phyloP scores from a whole-genome alignment of 2,113 vertebrate species.

The Athene noctua region DNA sequence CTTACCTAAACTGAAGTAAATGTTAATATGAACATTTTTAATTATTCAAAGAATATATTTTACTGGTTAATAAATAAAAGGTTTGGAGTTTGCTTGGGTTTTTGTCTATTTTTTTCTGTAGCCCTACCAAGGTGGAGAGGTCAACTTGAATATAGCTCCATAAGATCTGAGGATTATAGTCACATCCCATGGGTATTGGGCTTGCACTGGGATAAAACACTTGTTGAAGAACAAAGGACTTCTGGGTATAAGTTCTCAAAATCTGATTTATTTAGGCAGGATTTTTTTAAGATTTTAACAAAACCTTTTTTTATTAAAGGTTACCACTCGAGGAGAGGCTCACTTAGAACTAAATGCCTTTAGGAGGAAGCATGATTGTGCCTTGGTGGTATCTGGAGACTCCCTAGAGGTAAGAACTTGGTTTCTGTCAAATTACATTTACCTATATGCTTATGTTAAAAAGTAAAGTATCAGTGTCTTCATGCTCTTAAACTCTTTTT shows the following conservation, averaged over 20 bases:
- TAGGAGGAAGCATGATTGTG: conserved; percentile 95
- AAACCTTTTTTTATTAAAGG: conserved; percentile 72
- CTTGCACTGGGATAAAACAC: not conserved
- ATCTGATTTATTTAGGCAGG: not conserved
- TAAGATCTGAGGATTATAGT: not conserved
- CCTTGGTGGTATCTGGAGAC: conserved; percentile 95
- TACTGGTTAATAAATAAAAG: not conserved
- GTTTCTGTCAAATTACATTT: not conserved
- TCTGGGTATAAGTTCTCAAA: not conserved
- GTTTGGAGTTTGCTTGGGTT: not conserved
- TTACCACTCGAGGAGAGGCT: conserved; percentile 89
- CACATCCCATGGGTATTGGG: not conserved
- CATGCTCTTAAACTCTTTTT: not conserved
- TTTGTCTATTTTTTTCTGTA: not conserved
- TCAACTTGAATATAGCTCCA: not conserved
- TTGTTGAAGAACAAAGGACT: not conserved
- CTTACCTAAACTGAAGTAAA: not conserved
- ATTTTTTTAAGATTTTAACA: not conserved
- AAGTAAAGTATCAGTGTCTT: not conserved
- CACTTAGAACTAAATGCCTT: conserved; percentile 98
- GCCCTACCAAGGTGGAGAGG: not conserved
- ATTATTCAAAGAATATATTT: not conserved
- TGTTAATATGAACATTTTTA: not conserved
- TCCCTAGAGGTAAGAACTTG: conserved; percentile 87
- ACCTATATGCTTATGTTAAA: not conserved